Base-by-base conservation (phyloP, 2,113 vertebrate species). In the Rhinoderma darwinii region DNA sequence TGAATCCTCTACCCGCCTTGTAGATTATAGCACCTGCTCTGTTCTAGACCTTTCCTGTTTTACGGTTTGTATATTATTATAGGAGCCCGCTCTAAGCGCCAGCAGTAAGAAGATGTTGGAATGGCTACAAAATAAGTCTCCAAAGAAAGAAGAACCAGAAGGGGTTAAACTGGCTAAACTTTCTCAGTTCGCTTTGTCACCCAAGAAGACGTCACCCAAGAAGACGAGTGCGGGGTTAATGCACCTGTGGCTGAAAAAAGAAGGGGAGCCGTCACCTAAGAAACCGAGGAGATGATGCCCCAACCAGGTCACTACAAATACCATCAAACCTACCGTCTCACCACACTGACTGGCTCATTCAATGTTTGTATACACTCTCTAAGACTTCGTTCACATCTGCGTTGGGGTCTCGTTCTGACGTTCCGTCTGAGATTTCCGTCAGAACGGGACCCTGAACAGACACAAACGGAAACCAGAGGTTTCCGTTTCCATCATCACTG, bases 71-170 rank as follows among this genome's bases (percentile, higher is more conserved):
- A 35, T 22, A 22, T 70, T 37, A 18, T 22, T 22, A 3, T 25
- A 98, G 97, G 94, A 95, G 73, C 80, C 90, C 54, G 93, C 92
- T 77, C 84, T 89, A 4, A 95, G 94, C 50, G 92, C 92, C 39
- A 94, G 96, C 89, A 96, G 93, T 88, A 96, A 96, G 90, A 91
- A 66, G 90, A 96, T 99, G 97, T 90, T 92, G 91, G 92, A 90
- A 61, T 99, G 97, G 97, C 93, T 99, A 86, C 92, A 93, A 84
- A 96, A 86, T 39, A 88, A 92, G 18, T 89, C 93, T 11, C 92
- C 96, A 6, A 91, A 91, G 85, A 98, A 96, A 92, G 91, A 96
- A 91, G 91, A 93, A 89, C 81, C 92, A 0, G 41, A 89, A n/a
- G 50, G 76, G 0, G 75, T 90, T 32, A 92, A 86, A 77, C 92